Evolutionary conservation across 2,113 vertebrate genomes (phyloP).

Genomic region (Entomyzon cyanotis): DNA sequence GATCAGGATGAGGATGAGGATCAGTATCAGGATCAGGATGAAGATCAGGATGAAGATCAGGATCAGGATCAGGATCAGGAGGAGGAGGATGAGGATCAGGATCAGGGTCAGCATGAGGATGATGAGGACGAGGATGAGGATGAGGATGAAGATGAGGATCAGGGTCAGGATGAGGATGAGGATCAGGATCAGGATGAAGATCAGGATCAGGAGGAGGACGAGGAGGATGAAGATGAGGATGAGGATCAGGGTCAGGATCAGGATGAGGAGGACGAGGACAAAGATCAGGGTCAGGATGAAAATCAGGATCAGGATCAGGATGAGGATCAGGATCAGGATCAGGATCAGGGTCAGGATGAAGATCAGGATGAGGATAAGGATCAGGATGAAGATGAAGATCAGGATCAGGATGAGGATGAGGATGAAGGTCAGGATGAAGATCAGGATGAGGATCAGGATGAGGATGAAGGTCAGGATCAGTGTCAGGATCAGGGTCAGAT

Average conservation of each 20-base stretch:
- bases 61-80: not conserved
- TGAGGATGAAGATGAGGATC: too few relatives aligned
- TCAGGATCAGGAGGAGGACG: too few relatives aligned
- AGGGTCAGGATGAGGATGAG: too few relatives aligned
- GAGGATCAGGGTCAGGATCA: not conserved
- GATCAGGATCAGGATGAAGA: too few relatives aligned
- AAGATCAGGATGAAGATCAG: too few relatives aligned
- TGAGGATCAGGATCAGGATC: not conserved
- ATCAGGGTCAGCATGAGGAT: too few relatives aligned
- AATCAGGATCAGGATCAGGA: not conserved
- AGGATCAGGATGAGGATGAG: not conserved
- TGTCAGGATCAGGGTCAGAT: too few relatives aligned
- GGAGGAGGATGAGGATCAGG: not conserved
- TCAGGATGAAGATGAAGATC: not conserved
- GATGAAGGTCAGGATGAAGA: too few relatives aligned
- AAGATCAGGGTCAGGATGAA: too few relatives aligned
- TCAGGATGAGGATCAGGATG: not conserved
- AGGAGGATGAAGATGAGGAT: not conserved
- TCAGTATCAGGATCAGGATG: not conserved
- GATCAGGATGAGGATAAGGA: not conserved
- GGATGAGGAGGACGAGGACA: not conserved
- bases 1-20: not conserved
- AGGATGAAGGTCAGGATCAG: not conserved
- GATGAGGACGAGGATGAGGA: rapidly evolving
- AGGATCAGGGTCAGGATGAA: not conserved